Percentiles rank a stretch among this genome's conserved stretches.
phyloP scores from a whole-genome alignment of 2,113 vertebrate genomes.

The Trachemys scripta region DNA sequence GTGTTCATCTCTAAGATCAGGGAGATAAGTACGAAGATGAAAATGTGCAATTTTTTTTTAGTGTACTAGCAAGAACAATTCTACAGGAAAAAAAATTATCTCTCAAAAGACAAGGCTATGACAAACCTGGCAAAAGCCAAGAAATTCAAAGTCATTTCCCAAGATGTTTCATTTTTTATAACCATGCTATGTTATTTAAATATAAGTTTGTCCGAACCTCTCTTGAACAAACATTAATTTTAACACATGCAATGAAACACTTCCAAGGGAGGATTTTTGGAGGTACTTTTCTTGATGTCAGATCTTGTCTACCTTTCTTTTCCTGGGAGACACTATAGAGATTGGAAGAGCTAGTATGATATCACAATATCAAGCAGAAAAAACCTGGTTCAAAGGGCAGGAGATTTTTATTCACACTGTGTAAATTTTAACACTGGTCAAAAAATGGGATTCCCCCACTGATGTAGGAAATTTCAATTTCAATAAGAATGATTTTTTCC shows the following conservation, averaged over 20 bases:
- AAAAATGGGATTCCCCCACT: not conserved
- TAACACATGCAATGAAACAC: not conserved
- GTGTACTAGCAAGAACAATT: not conserved
- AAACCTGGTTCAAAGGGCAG: not conserved
- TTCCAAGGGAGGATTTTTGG: not conserved
- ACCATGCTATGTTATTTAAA: not conserved
- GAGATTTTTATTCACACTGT: not conserved
- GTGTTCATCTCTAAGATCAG: conserved; percentile 22
- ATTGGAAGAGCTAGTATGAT: not conserved
- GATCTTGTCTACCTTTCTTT: not conserved
- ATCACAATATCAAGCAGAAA: not conserved
- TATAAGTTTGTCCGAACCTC: not conserved
- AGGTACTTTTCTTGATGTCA: not conserved
- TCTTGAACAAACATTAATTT: not conserved
- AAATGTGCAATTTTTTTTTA: not conserved
- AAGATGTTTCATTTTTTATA: not conserved
- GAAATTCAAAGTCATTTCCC: conserved; percentile 19
- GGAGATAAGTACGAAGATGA: not conserved
- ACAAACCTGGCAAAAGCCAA: not conserved
- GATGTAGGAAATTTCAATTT: not conserved
- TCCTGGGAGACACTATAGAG: not conserved
- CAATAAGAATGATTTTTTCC: not conserved
- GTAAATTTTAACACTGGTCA: not conserved
- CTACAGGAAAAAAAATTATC: not conserved
- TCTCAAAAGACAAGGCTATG: not conserved